Evolutionary conservation across 2,888 invertebrate species (phyloP), one percentile per base, ranked within the genome.

Genomic region (Polyommatus iphigenia): DNA sequence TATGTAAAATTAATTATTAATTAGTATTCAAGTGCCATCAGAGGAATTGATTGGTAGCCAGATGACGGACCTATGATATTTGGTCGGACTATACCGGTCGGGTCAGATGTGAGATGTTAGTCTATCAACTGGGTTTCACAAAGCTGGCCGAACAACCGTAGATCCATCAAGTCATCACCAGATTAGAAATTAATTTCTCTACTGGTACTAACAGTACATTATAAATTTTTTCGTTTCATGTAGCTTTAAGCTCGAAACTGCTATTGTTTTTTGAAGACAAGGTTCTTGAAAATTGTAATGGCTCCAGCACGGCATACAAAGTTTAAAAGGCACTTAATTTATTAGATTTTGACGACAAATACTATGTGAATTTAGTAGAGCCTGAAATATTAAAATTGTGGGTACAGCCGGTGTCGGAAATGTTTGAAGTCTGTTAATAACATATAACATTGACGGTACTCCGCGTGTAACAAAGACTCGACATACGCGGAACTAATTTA

Each of bases 401-500:
- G 24, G 10, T 62, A 62, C 24, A 62, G 24, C 62, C 24, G 24
- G 24, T 62, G 20, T 20, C 62, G 13, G 3, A 7, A 5, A 32
- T 32, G 15, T 67, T 67, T 67, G 67, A 67, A 32, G 29, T 62
- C 67, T 32, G 5, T 29, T 67, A 5, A 67, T 67, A 62, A 62
- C 8, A 24, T 67, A 29, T 67, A 15, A 73, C 13, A 41, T 10
- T 41, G 13, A 20, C 20, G 72, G 7, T 36, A 20, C 10, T 20
- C 15, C 46, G 13, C 46, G 3, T 50, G 54, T 75, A 18, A 73
- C 72, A 46, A 46, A 41, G 73, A 46, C 20, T 29, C 10, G 50
- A 50, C 50, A 24, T 54, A 50, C 50, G 15, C 75, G 75, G 29
- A 54, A 75, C 50, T 75, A 20, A 75, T 75, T 75, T 75, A 75